phyloP scores from a whole-genome alignment of 2,888 invertebrate genomes.

The Theretra japonica region DNA sequence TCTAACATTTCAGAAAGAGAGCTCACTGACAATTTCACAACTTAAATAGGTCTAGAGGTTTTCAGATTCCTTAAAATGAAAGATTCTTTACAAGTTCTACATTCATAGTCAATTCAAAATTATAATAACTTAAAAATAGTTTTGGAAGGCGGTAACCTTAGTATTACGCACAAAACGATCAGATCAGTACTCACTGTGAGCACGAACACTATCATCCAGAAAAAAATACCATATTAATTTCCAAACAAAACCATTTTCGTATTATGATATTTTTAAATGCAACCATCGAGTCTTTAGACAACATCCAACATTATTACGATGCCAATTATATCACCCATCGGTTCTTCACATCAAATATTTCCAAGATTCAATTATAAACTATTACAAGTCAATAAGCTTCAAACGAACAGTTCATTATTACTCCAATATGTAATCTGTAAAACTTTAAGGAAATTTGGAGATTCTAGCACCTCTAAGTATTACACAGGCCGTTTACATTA shows the following conservation, averaged over 20 bases:
- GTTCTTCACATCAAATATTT: not conserved
- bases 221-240: not conserved
- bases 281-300: not conserved
- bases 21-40: conserved; percentile 45
- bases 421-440: not conserved
- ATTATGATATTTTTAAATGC: not conserved
- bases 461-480: conserved; percentile 12
- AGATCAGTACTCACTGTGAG: not conserved
- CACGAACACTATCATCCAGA: not conserved
- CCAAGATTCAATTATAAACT: conserved; percentile 3
- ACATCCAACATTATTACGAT: not conserved
- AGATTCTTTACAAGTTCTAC: not conserved
- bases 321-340: not conserved
- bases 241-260: not conserved
- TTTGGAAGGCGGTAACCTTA: conserved; percentile 54
- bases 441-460: conserved; percentile 5
- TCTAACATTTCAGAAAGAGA: conserved; percentile 46
- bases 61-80: not conserved
- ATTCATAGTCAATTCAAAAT: conserved; percentile 23
- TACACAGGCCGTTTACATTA: conserved; percentile 5
- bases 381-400: not conserved
- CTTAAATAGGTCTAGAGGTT: conserved; percentile 33
- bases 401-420: not conserved
- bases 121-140: conserved; percentile 35
- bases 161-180: conserved; percentile 21